Evolutionary conservation across 2,113 vertebrate genomes (phyloP).

Genomic region (Epinephelus cyanopodus): DNA sequence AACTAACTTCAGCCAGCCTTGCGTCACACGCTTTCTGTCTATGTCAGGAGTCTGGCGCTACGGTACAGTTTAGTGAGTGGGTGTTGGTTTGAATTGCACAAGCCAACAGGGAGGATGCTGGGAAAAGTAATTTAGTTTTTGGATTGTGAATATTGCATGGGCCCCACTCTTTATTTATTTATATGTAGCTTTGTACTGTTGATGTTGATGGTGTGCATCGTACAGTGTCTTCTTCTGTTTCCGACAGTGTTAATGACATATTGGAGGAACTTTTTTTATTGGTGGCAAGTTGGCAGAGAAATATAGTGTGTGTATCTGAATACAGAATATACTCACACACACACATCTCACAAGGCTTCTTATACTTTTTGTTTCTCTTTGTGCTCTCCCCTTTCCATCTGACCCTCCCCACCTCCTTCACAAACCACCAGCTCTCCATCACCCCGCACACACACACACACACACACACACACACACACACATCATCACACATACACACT

Average conservation of each 20-base stretch:
- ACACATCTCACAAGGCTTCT: slow-evolving; percentile 10
- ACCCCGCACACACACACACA: slow-evolving; percentile 43
- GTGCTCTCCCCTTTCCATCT: slow-evolving; percentile 44
- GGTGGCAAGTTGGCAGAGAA: not conserved
- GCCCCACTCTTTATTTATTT: slow-evolving; percentile 40
- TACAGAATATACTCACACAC: not conserved
- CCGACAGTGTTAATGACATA: slow-evolving; percentile 9
- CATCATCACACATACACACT: slow-evolving; percentile 42
- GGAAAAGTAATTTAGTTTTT: slow-evolving; percentile 58
- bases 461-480: slow-evolving; percentile 24
- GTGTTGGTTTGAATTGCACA: slow-evolving; percentile 60
- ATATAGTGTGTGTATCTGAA: not conserved
- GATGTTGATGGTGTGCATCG: slow-evolving; percentile 22
- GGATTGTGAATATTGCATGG: slow-evolving; percentile 59
- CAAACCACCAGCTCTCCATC: slow-evolving; percentile 43
- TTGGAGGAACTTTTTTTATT: slow-evolving; percentile 3
- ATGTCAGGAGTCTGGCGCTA: slow-evolving; percentile 56
- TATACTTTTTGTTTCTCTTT: slow-evolving; percentile 37
- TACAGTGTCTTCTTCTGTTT: slow-evolving; percentile 10
- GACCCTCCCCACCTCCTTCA: slow-evolving; percentile 53
- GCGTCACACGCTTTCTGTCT: slow-evolving; percentile 38
- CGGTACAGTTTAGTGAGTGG: slow-evolving; percentile 52
- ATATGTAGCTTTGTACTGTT: slow-evolving; percentile 27
- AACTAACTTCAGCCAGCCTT: slow-evolving; percentile 29
- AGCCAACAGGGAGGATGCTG: slow-evolving; percentile 59